A percentile compares a stretch with the other conserved stretches of the same genome.
These are phyloP conservation scores for Conchocele bisecta DNA, from an alignment of 2,888 invertebrate species.

Conservation along the genomic window DNA sequence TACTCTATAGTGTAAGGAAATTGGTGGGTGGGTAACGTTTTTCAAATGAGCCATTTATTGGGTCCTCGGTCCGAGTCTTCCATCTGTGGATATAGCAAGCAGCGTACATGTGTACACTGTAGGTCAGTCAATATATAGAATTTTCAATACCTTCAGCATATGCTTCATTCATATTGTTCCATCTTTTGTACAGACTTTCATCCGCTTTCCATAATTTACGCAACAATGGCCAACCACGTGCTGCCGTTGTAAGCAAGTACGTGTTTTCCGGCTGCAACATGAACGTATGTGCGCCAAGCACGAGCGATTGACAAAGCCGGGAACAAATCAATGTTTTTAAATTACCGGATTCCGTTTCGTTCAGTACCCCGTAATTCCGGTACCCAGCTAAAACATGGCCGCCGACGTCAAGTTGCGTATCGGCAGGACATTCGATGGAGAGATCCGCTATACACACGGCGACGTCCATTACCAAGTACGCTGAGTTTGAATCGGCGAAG, in stretches of 20 bases:
- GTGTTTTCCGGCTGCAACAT: slow-evolving; percentile 90
- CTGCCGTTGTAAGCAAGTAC: slow-evolving; percentile 88
- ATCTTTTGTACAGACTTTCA: too few relatives aligned
- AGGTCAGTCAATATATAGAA: too few relatives aligned
- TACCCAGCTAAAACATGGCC: slow-evolving; percentile 90
- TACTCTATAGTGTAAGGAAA: too few relatives aligned
- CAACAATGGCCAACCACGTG: slow-evolving; percentile 75
- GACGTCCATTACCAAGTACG: slow-evolving; percentile 90
- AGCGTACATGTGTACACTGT: too few relatives aligned
- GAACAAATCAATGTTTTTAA: slow-evolving; percentile 90
- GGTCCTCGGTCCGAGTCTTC: too few relatives aligned
- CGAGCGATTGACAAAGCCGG: slow-evolving; percentile 91
- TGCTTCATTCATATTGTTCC: too few relatives aligned
- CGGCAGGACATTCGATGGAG: slow-evolving; percentile 88
- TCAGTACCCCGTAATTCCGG: slow-evolving; percentile 86
- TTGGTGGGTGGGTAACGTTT: too few relatives aligned
- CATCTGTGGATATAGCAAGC: too few relatives aligned
- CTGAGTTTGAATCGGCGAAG: slow-evolving; percentile 91
- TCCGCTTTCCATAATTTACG: slow-evolving; percentile 68
- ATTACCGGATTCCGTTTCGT: slow-evolving; percentile 86
- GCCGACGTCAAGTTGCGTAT: slow-evolving; percentile 79
- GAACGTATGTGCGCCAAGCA: slow-evolving; percentile 90
- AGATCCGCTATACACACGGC: slow-evolving; percentile 92
- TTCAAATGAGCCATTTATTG: too few relatives aligned
- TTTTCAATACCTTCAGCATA: too few relatives aligned